These are phyloP conservation scores for Stenodera caucasica DNA, from an alignment of 2,888 invertebrate genomes.

Conservation along the genomic window DNA sequence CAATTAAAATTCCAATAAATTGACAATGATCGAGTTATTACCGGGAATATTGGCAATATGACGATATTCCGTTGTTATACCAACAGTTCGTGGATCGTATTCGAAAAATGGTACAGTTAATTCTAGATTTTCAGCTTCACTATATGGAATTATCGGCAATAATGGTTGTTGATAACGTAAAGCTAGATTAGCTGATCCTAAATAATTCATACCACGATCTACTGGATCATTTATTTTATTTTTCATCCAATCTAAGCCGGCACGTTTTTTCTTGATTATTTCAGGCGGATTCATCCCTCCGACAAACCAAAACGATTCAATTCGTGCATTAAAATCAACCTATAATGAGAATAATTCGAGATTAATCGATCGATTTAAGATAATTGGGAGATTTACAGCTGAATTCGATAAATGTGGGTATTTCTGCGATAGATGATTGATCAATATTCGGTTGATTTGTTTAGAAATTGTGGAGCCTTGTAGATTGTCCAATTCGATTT, in stretches of 20 bases:
- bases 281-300: slow-evolving; percentile 70
- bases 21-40: slow-evolving; percentile 39
- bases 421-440: slow-evolving; percentile 62
- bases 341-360: slow-evolving; percentile 48
- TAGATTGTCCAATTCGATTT: slow-evolving; percentile 53
- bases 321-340: slow-evolving; percentile 75
- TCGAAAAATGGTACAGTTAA: slow-evolving; percentile 63
- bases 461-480: slow-evolving; percentile 61
- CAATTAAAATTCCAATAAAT: slow-evolving; percentile 3
- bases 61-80: slow-evolving; percentile 60
- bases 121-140: slow-evolving; percentile 61
- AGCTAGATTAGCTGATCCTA: slow-evolving; percentile 69
- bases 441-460: slow-evolving; percentile 71
- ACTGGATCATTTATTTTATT: slow-evolving; percentile 59
- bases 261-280: slow-evolving; percentile 51
- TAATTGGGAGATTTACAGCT: slow-evolving; percentile 57
- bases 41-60: slow-evolving; percentile 78
- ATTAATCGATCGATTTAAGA: not conserved
- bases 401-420: slow-evolving; percentile 64
- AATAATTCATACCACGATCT: slow-evolving; percentile 71
- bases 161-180: slow-evolving; percentile 72
- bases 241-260: slow-evolving; percentile 51
- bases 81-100: slow-evolving; percentile 65
- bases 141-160: slow-evolving; percentile 62
- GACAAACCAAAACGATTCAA: slow-evolving; percentile 85